Base-by-base conservation (phyloP, 2,113 vertebrate species). In the Marcusenius ussheri region DNA sequence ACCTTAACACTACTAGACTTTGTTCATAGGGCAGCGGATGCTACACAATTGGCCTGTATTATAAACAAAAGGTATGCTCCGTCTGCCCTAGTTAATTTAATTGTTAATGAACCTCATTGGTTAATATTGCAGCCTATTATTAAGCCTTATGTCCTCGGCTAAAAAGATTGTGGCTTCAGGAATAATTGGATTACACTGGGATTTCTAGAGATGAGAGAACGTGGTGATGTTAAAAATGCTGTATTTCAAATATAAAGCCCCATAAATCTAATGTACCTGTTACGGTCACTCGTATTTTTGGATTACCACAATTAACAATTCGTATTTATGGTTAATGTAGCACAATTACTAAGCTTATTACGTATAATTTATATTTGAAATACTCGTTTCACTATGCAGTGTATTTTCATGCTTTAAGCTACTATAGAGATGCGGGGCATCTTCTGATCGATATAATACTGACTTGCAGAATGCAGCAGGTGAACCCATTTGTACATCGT, bases 401-500 rank as follows among this genome's bases (percentile, higher is more conserved):
- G 31, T 42, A 42, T 77, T 77, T 77, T 77, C 4, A 39, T 39
- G 1, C 15, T 80, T 42, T 80, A 80, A 39, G 42, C 74, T 80
- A 80, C 13, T 42, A 21, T 24, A 47, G 49, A 53, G 35, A 87
- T 13, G 24, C 85, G 50, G 85, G 49, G 13, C 50, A 89, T 92
- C 91, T 91, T 91, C 89, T 89, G 92, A 92, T 91, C 91, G 87
- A 85, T 87, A 90, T 39, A 89, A 46, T 56, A 89, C 89, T 91
- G 87, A 92, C 77, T 91, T 77, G 45, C 91, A 91, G 92, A 89
- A 50, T 49, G 84, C 49, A 51, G 49, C 91, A 74, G 10, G 88
- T 92, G 90, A 94, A 91, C 74, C 42, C 90, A 86, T 92, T 83
- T 91, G 46, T 89, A 90, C 90, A 66, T 92, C 89, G 9, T 70